Conservation (phyloP, 23 tunicate genomes). For the Phallusia fumigata region DNA sequence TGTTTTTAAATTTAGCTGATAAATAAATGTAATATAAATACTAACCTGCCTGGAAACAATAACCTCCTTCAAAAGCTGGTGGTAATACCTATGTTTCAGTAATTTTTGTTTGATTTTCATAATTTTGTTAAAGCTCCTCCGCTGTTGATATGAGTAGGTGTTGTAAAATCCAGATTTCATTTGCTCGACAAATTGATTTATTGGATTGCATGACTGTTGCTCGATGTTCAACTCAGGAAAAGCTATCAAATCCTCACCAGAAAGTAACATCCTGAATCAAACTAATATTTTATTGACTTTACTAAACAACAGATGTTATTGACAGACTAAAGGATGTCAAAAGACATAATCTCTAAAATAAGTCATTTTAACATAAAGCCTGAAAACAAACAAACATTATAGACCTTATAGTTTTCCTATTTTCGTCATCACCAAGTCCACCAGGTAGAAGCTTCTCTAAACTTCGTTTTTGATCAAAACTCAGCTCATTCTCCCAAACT, state of each 20-base stretch:
- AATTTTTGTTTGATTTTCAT: conserved; percentile 15
- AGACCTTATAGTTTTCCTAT: neutral
- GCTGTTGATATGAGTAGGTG: neutral
- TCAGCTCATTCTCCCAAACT: neutral
- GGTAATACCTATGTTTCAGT: conserved; percentile 17
- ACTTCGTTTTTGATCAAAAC: neutral
- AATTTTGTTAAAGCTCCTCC: conserved; percentile 17
- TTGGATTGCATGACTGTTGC: conserved; percentile 23
- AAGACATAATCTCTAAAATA: too few species aligned
- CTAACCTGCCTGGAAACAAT: conserved; percentile 46
- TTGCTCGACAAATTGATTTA: conserved; percentile 21
- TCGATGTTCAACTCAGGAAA: neutral
- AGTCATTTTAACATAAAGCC: too few species aligned
- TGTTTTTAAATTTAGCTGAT: too few species aligned
- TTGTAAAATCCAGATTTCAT: conserved; percentile 28
- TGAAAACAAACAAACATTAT: too few species aligned
- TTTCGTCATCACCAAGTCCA: neutral
- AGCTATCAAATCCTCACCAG: neutral
- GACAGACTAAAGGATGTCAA: too few species aligned
- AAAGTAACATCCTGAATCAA: neutral
- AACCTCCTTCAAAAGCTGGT: conserved; percentile 37
- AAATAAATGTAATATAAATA: neutral
- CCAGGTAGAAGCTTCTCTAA: neutral
- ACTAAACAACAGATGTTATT: too few species aligned
- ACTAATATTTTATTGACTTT: too few species aligned